phyloP scores from a whole-genome alignment of 2,113 vertebrate genomes.

The Muntiacus reevesi region DNA sequence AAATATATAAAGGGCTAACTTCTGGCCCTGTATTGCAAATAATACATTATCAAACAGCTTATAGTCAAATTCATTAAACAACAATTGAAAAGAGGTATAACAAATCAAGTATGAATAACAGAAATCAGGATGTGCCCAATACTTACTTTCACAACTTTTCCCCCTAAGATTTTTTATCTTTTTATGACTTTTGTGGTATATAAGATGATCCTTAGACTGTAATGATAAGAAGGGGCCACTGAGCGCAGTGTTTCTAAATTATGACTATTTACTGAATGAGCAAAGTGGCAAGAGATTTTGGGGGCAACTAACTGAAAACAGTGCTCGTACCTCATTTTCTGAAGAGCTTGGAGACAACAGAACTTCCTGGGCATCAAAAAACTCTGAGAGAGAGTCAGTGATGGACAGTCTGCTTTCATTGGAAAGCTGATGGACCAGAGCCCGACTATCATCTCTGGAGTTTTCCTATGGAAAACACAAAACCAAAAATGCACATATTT shows the following conservation, averaged over 20 bases:
- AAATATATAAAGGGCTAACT: background rate
- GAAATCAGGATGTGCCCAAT: background rate
- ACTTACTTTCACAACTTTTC: background rate
- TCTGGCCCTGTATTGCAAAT: background rate
- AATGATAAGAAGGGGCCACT: background rate
- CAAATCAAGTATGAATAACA: background rate
- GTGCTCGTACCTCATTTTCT: conserved; percentile 92
- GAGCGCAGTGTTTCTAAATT: background rate
- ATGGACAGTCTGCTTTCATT: conserved; percentile 95
- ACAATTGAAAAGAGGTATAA: background rate
- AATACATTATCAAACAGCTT: background rate
- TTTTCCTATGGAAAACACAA: conserved; percentile 84
- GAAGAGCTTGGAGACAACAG: conserved; percentile 96
- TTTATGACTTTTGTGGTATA: background rate
- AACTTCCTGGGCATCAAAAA: conserved; percentile 98
- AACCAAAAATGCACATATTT: conserved; percentile 57
- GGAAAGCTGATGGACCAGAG: conserved; percentile 93
- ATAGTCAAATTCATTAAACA: background rate
- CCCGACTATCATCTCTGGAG: conserved; percentile 83
- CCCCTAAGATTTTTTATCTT: background rate
- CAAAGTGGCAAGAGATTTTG: background rate
- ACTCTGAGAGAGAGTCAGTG: conserved; percentile 95
- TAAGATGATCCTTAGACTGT: background rate
- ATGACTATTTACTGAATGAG: background rate
- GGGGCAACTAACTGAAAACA: conserved; percentile 31